A percentile compares a stretch with the other conserved stretches of the same genome.
Evolutionary conservation across 2,888 invertebrate species (phyloP).

Genomic region (Taenaris catops): DNA sequence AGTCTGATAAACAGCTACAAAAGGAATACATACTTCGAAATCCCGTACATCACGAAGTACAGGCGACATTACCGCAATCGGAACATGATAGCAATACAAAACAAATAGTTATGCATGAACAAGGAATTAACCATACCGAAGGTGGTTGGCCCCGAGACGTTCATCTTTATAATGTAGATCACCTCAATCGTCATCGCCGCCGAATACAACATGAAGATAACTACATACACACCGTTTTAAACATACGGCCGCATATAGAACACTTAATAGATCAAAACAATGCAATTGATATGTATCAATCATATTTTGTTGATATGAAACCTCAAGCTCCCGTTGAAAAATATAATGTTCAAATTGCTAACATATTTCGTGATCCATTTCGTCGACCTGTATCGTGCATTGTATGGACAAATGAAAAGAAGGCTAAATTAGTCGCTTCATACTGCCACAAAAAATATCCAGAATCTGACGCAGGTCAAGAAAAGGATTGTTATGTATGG

Average conservation of each 20-base stretch:
- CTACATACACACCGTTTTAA: slow-evolving; percentile 83
- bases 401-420: slow-evolving; percentile 85
- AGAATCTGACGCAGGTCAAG: slow-evolving; percentile 24
- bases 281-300: slow-evolving; percentile 88
- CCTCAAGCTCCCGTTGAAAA: slow-evolving; percentile 74
- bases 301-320: slow-evolving; percentile 82
- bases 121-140: slow-evolving; percentile 86
- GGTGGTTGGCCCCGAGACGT: slow-evolving; percentile 93
- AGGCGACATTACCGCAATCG: slow-evolving; percentile 64
- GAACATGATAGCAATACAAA: slow-evolving; percentile 81
- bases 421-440: slow-evolving; percentile 82
- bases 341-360: slow-evolving; percentile 80
- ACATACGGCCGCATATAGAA: slow-evolving; percentile 77
- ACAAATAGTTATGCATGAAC: slow-evolving; percentile 75
- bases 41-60: slow-evolving; percentile 69
- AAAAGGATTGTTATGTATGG: slow-evolving; percentile 83
- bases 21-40: slow-evolving; percentile 68
- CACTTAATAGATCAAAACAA: slow-evolving; percentile 88
- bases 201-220: slow-evolving; percentile 89
- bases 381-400: slow-evolving; percentile 78
- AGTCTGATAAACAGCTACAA: slow-evolving; percentile 52
- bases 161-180: slow-evolving; percentile 83
- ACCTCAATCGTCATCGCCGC: slow-evolving; percentile 85
- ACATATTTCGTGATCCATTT: slow-evolving; percentile 83
- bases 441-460: slow-evolving; percentile 65